Percentiles rank a stretch among this genome's conserved stretches.
Conservation (phyloP, 2,113 vertebrate genomes). For the Gila orcuttii region DNA sequence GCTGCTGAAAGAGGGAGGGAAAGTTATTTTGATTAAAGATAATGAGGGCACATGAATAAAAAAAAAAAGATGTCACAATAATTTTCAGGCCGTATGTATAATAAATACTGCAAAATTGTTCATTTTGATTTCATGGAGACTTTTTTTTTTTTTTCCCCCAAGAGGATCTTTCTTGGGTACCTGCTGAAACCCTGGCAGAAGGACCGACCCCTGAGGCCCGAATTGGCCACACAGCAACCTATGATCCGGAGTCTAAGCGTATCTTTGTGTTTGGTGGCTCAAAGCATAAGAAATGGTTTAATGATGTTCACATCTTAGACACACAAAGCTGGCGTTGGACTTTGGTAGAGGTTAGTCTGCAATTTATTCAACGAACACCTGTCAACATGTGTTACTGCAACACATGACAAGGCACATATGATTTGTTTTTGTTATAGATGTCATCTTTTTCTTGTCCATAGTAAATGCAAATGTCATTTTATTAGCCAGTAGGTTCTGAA, state of each 20-base stretch:
- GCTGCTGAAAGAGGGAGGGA: too few species aligned
- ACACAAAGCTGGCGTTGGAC: slow-evolving; percentile 80
- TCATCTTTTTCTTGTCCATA: not conserved
- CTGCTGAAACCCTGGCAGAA: slow-evolving; percentile 75
- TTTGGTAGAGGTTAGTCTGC: slow-evolving; percentile 71
- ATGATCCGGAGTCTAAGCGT: slow-evolving; percentile 70
- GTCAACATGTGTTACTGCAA: not conserved
- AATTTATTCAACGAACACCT: not conserved
- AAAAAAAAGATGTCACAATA: too few species aligned
- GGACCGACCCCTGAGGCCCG: slow-evolving; percentile 77
- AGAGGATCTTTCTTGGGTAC: slow-evolving; percentile 79
- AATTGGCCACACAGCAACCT: slow-evolving; percentile 77
- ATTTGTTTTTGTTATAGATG: not conserved
- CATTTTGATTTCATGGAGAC: too few species aligned
- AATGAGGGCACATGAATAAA: too few species aligned
- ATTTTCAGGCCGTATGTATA: too few species aligned
- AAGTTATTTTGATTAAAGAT: too few species aligned
- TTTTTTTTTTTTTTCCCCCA: slow-evolving; percentile 35
- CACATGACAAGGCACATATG: not conserved
- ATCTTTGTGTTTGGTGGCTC: slow-evolving; percentile 81
- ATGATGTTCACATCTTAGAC: slow-evolving; percentile 79
- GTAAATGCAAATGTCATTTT: not conserved
- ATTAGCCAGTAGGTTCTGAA: not conserved
- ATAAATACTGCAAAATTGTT: too few species aligned
- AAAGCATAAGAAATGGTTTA: slow-evolving; percentile 81